Evolutionary conservation across 2,888 invertebrate genomes (phyloP).

Genomic region (Unio pictorum): DNA sequence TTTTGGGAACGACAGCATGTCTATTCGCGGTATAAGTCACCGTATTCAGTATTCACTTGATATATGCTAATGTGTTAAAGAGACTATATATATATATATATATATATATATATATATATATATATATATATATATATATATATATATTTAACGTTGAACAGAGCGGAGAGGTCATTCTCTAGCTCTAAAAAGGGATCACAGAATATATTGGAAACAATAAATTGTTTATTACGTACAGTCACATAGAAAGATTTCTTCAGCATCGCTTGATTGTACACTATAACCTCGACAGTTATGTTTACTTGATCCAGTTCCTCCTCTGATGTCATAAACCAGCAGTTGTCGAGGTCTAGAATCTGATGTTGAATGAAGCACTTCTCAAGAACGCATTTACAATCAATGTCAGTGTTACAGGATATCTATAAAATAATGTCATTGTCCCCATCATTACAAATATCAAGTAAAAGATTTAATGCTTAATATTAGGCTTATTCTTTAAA

Average conservation of each 20-base stretch:
- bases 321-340: constrained; percentile 25
- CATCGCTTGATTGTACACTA: constrained; percentile 21
- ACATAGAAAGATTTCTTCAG: constrained; percentile 1
- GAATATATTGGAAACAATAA: too few species aligned
- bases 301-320: constrained; percentile 9
- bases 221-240: not conserved
- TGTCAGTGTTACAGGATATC: constrained; percentile 1
- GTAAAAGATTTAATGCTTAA: too few species aligned
- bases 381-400: constrained; percentile 4
- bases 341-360: constrained; percentile 19
- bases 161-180: too few species aligned
- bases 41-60: too few species aligned
- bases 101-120: too few species aligned
- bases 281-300: constrained; percentile 9
- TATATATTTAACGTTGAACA: too few species aligned
- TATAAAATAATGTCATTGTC: constrained; percentile 4
- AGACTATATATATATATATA: too few species aligned
- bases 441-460: not conserved
- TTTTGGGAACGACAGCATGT: too few species aligned
- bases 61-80: too few species aligned
- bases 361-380: constrained; percentile 9
- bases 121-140: too few species aligned
- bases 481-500: not conserved
- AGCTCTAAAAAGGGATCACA: too few species aligned
- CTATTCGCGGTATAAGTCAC: too few species aligned